Evolutionary conservation across 2,888 invertebrate genomes (phyloP), one percentile per base, ranked within the genome.

Genomic region (Erebia aethiops): DNA sequence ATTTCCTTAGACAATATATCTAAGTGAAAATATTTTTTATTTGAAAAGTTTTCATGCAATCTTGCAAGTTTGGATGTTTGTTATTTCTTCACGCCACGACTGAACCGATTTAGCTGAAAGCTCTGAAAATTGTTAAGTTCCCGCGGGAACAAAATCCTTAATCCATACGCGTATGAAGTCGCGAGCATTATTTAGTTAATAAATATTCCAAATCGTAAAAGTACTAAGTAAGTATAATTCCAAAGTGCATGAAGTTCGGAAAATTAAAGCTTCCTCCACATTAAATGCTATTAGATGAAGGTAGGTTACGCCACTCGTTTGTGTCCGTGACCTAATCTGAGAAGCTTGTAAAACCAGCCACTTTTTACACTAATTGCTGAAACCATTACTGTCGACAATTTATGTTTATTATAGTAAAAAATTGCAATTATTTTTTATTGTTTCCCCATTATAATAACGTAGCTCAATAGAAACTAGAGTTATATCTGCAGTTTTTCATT

Each of bases 361-460:
- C 58, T 58, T 67, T 67, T 67, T 58, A 63, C 64, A 64, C 54
- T 68, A 71, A 68, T 71, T 65, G 54, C 71, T 52, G 21, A 54
- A 71, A 41, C 64, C 68, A 64, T 71, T 71, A 68, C 46, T 11
- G 71, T 58, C 26, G 54, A 56, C 57, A 66, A 66, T 57, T 62
- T 56, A 66, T 56, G 41, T 56, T 66, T 67, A 21, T 58, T 35
- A 7, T 1, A 35, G 35, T 35, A 35, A 67, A 67, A 57, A 57
- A 67, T 21, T 65, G 65, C 65, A 66, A 66, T 66, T 57, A 66
- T 46, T 56, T 56, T 56, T 65, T 65, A 65, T 65, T 65, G 64
- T 54, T 52, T 43, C 43, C 41, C 43, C 18, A 3, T 18, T 13
- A 11, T 61, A 18, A 41, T 61, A 2, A 60, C 58, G 9, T 9